Percentiles rank a stretch among this genome's conserved stretches.
Evolutionary conservation across 2,113 vertebrate genomes (phyloP).

Genomic region (Peromyscus leucopus): DNA sequence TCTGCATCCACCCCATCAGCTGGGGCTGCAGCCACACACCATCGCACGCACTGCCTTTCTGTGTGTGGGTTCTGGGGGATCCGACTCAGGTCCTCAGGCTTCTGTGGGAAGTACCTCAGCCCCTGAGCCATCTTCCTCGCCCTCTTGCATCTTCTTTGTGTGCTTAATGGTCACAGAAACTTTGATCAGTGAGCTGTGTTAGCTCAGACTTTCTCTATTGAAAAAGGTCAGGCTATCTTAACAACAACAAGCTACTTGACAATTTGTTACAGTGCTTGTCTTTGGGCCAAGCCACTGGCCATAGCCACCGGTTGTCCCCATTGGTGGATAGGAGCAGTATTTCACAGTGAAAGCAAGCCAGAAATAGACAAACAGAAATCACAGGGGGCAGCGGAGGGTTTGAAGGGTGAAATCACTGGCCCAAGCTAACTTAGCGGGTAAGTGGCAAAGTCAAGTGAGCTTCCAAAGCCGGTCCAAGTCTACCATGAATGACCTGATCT

Average conservation of each 20-base stretch:
- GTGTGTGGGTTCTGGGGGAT: background rate
- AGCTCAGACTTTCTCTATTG: background rate
- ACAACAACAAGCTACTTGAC: background rate
- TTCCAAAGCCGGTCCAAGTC: background rate
- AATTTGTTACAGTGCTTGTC: background rate
- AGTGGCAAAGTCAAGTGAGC: background rate
- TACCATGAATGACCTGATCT: background rate
- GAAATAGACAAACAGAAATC: background rate
- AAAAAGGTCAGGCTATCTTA: background rate
- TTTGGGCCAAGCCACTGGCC: background rate
- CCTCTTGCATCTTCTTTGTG: conserved; percentile 1
- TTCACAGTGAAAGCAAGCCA: background rate
- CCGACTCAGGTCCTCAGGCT: background rate
- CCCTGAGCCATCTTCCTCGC: background rate
- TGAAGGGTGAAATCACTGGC: background rate
- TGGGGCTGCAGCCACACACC: background rate
- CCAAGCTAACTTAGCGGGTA: background rate
- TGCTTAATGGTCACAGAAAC: background rate
- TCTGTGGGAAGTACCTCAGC: background rate
- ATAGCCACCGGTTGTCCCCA: too few relatives aligned
- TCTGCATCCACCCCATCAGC: background rate
- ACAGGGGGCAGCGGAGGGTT: background rate
- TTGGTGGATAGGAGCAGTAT: background rate
- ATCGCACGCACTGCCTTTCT: background rate
- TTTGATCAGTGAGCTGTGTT: background rate